Conservation (phyloP, 2,888 invertebrate genomes). For the Thymelicus lineola region DNA sequence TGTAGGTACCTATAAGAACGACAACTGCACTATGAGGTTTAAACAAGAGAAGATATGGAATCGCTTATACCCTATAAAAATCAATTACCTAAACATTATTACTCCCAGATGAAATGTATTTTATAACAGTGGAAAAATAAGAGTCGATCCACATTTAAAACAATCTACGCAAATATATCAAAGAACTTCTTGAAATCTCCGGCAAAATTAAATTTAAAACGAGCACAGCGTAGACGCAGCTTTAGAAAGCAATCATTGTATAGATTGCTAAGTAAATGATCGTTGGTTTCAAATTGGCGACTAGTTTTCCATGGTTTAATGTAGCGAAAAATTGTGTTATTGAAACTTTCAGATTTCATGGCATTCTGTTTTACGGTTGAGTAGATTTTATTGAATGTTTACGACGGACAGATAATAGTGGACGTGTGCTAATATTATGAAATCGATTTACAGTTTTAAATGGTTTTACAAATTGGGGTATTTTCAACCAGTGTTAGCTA, state of each 20-base stretch:
- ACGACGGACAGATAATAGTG: not conserved
- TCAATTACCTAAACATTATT: too few species aligned
- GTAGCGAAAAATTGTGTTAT: slow-evolving; percentile 50
- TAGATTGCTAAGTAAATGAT: slow-evolving; percentile 43
- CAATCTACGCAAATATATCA: too few species aligned
- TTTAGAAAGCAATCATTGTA: slow-evolving; percentile 13
- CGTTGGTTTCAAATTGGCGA: slow-evolving; percentile 43
- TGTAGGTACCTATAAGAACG: too few species aligned
- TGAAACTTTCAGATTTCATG: slow-evolving; percentile 23
- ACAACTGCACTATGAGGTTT: too few species aligned
- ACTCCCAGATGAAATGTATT: too few species aligned
- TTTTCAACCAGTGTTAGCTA: too few species aligned
- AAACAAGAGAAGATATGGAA: too few species aligned
- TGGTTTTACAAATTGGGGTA: too few species aligned
- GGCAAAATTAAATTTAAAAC: slow-evolving; percentile 17
- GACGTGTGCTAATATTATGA: not conserved
- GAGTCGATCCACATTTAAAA: too few species aligned
- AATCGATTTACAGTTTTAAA: not conserved
- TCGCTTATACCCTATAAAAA: too few species aligned
- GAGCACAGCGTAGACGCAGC: not conserved
- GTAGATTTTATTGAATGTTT: slow-evolving; percentile 13
- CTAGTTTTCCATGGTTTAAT: slow-evolving; percentile 43
- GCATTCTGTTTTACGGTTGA: slow-evolving; percentile 21
- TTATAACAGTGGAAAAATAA: too few species aligned
- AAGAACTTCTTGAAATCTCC: too few species aligned